These are phyloP conservation scores for Dreissena rostriformis DNA, from an alignment of 1,140 invertebrate species.

Conservation along the genomic window DNA sequence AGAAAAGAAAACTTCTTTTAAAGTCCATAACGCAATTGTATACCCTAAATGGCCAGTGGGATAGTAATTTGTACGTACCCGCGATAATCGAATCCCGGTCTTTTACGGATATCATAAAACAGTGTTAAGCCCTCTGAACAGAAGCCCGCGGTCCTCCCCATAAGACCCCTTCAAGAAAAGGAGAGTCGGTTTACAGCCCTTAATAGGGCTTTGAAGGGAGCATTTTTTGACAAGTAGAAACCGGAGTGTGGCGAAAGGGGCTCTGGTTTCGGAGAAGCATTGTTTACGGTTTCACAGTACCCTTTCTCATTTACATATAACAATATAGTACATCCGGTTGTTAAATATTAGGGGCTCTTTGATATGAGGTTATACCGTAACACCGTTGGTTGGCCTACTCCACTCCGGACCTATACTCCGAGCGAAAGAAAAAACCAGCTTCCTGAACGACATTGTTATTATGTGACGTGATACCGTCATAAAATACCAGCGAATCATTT, in stretches of 20 bases:
- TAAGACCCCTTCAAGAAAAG: conserved; percentile 39
- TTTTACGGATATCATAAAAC: conserved; percentile 46
- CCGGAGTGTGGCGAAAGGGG: conserved; percentile 26
- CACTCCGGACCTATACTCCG: background rate
- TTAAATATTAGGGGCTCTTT: conserved; percentile 33
- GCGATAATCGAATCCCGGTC: background rate
- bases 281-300: conserved; percentile 36
- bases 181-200: conserved; percentile 49
- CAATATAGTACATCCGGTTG: conserved; percentile 51
- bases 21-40: conserved; percentile 6
- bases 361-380: conserved; percentile 14
- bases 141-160: conserved; percentile 22
- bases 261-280: conserved; percentile 44
- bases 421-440: background rate
- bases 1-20: too few relatives aligned
- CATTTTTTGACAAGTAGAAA: conserved; percentile 47
- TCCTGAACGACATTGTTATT: conserved; percentile 37
- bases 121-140: conserved; percentile 28
- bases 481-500: too few relatives aligned
- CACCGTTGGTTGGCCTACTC: background rate
- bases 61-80: conserved; percentile 37
- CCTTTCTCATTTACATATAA: conserved; percentile 57
- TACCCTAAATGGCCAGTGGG: conserved; percentile 41
- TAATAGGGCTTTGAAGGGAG: conserved; percentile 32
- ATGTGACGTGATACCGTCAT: conserved; percentile 42